phyloP scores from a whole-genome alignment of 1,140 invertebrate genomes.

The Drosophila orena region DNA sequence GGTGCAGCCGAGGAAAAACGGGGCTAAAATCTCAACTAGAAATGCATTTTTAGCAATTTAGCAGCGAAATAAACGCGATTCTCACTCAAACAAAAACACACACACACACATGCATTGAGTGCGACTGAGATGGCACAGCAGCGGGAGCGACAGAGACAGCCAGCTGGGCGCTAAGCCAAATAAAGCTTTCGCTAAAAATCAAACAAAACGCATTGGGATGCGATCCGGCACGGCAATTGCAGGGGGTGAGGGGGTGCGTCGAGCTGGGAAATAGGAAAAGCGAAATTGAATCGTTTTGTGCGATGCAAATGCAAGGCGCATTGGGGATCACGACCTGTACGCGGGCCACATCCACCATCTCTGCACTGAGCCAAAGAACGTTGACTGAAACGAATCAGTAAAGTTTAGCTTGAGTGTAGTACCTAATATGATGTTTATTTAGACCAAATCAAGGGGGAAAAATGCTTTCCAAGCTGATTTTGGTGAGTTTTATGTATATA shows the following conservation, averaged over 20 bases:
- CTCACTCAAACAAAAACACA: constrained; percentile 10
- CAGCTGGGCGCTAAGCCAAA: constrained; percentile 53
- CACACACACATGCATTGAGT: not conserved
- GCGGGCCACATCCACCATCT: constrained; percentile 9
- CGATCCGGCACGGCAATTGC: constrained; percentile 20
- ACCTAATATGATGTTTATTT: too few species aligned
- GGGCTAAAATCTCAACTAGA: constrained; percentile 24
- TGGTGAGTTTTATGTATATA: too few species aligned
- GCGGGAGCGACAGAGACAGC: constrained; percentile 7
- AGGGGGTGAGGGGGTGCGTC: not conserved
- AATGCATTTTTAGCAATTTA: constrained; percentile 38
- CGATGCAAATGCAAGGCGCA: constrained; percentile 44
- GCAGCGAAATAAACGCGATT: constrained; percentile 42
- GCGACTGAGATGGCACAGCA: not conserved
- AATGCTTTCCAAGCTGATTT: too few species aligned
- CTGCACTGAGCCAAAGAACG: constrained; percentile 1
- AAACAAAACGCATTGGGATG: constrained; percentile 46
- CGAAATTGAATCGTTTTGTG: constrained; percentile 58
- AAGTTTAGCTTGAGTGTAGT: too few species aligned
- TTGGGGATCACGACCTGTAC: constrained; percentile 24
- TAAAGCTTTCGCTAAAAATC: constrained; percentile 66
- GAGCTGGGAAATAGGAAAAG: constrained; percentile 40
- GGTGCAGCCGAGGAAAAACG: not conserved
- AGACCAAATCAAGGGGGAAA: too few species aligned
- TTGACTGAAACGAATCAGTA: not conserved